These are phyloP conservation scores for Arrhamphus sclerolepis DNA, from an alignment of 2,797 vertebrate species.

Conservation along the genomic window DNA sequence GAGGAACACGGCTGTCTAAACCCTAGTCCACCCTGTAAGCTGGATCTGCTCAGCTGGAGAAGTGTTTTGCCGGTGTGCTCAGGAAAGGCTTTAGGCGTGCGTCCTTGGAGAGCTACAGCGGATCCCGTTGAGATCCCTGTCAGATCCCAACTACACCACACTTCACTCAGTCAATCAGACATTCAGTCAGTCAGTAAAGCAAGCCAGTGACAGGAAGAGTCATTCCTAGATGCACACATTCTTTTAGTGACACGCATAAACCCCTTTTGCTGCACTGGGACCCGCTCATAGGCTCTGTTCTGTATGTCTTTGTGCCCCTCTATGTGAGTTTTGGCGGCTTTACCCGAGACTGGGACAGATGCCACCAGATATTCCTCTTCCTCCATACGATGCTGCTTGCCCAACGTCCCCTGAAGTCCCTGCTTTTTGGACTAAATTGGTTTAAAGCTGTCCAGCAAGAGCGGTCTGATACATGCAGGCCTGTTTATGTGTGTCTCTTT, in stretches of 20 bases:
- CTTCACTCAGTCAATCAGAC: conserved; percentile 52
- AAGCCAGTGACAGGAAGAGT: conserved; percentile 50
- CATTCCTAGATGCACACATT: conserved; percentile 61
- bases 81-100: conserved; percentile 36
- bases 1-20: conserved; percentile 22
- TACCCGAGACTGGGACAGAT: conserved; percentile 64
- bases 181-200: conserved; percentile 48
- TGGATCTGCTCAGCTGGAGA: conserved; percentile 25
- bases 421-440: conserved; percentile 69
- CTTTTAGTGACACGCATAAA: conserved; percentile 67
- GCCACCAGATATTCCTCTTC: conserved; percentile 73
- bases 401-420: conserved; percentile 69
- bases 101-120: conserved; percentile 44
- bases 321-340: conserved; percentile 60
- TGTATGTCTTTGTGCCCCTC: background rate
- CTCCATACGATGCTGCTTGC: conserved; percentile 59
- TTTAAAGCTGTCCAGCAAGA: conserved; percentile 72
- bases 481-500: conserved; percentile 51
- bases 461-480: conserved; percentile 53
- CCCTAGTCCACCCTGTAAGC: conserved; percentile 31
- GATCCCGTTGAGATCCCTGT: conserved; percentile 61
- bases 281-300: conserved; percentile 32
- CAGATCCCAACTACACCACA: conserved; percentile 50
- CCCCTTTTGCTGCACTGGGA: conserved; percentile 60
- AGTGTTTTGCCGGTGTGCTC: conserved; percentile 30